Evolutionary conservation across 1,140 invertebrate genomes (phyloP), one percentile per base, ranked within the genome.

Genomic region (Drosophila mauritiana): DNA sequence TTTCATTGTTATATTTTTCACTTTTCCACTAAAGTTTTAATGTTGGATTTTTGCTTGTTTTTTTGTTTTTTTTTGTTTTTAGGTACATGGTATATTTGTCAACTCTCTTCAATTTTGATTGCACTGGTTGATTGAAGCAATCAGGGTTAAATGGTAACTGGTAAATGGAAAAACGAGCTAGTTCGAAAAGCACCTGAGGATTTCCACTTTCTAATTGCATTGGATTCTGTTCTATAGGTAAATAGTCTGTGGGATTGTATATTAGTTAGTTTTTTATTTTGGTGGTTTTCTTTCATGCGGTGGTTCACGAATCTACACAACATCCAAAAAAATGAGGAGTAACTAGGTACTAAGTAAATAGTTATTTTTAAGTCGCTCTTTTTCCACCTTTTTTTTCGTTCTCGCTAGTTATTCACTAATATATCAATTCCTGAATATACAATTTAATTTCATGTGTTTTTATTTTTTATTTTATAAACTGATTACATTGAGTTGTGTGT

Each of bases 351-450:
- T 78, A 69, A 49, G 43, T 62, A 69, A 70, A 59, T 78, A 70
- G 49, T 45, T 40, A 13, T 36, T 8, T 46, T 62, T 34, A 27
- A 43, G 43, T 62, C 54, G 53, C 17, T 12, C 27, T 43, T 37
- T 53, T 37, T 42, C 22, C 17, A 45, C 27, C 17, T 17, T 17
- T 57, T 43, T 40, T 56, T 15, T 62, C 34, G 11, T 34, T 45
- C 46, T 73, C 52, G 49, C 55, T 75, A 63, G 55, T 73, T 57
- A 56, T 63, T 49, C 36, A 80, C 61, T 83, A 69, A 78, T 83
- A 82, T 78, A 78, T 83, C 80, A 74, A 82, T 81, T 81, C 76
- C 65, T 80, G 61, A 67, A 69, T 78, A 78, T 76, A 75, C 54
- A 76, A 73, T 72, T 72, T 62, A 59, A 55, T 46, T 57, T 57